These are phyloP conservation scores for Cololabis saira DNA, from an alignment of 2,113 vertebrate species.

Conservation along the genomic window DNA sequence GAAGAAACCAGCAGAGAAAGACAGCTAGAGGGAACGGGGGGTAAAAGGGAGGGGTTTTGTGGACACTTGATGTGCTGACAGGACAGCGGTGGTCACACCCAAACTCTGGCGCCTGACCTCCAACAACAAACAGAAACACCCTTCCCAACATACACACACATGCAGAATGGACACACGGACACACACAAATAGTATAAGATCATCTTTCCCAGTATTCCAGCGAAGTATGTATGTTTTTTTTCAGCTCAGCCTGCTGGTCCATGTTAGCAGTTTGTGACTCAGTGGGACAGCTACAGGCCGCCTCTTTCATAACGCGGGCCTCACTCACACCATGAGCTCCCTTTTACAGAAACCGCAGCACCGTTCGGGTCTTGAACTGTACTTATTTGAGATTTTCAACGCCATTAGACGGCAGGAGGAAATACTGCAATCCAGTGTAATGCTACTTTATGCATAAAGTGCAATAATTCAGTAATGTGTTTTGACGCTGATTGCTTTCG, in stretches of 20 bases:
- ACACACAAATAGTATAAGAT: slow-evolving; percentile 43
- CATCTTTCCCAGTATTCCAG: slow-evolving; percentile 48
- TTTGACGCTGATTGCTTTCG: too few relatives aligned
- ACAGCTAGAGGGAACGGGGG: slow-evolving; percentile 41
- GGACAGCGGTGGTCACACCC: slow-evolving; percentile 76
- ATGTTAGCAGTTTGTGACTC: slow-evolving; percentile 65
- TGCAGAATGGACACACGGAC: not conserved
- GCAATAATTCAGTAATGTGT: too few relatives aligned
- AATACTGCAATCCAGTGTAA: not conserved
- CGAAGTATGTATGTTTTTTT: slow-evolving; percentile 16
- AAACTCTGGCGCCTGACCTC: slow-evolving; percentile 76
- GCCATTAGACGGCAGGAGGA: not conserved
- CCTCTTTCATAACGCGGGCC: slow-evolving; percentile 58
- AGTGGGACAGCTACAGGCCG: slow-evolving; percentile 54
- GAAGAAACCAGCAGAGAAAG: slow-evolving; percentile 27
- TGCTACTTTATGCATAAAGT: too few relatives aligned
- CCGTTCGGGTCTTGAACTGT: not conserved
- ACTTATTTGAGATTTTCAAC: not conserved
- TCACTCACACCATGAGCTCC: slow-evolving; percentile 18
- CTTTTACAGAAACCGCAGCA: not conserved
- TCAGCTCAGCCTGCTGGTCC: slow-evolving; percentile 31
- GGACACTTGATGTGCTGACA: slow-evolving; percentile 78
- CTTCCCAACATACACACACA: slow-evolving; percentile 30
- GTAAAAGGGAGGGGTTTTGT: slow-evolving; percentile 56
- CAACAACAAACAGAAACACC: slow-evolving; percentile 69